These are phyloP conservation scores for Proisotoma minuta DNA, from an alignment of 2,888 invertebrate species.

Conservation along the genomic window DNA sequence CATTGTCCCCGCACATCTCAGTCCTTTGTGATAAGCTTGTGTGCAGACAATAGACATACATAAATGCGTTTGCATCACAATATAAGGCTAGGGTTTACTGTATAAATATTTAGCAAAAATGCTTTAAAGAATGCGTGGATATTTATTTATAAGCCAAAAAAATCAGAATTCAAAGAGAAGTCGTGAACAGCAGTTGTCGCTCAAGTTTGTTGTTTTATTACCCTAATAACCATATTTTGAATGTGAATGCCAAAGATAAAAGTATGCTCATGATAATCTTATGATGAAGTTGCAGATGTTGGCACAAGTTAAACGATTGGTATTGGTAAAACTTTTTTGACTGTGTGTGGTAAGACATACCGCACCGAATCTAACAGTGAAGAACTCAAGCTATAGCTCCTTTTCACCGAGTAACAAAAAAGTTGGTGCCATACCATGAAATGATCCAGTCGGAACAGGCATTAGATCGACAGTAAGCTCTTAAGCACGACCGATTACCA, in stretches of 20 bases:
- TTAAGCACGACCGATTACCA: constrained; percentile 24
- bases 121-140: no score
- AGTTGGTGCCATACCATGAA: neutral
- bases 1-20: no score
- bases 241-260: constrained; percentile 4
- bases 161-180: neutral
- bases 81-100: no score
- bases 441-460: neutral
- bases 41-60: no score
- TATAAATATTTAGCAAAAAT: no score
- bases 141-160: no score
- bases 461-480: neutral
- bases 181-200: neutral
- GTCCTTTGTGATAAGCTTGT: no score
- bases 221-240: constrained; percentile 17
- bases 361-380: constrained; percentile 16
- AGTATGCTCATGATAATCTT: neutral
- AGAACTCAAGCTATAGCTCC: neutral
- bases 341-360: constrained; percentile 15
- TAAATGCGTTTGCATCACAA: no score
- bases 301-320: neutral
- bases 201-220: constrained; percentile 15
- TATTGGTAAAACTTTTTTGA: neutral
- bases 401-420: neutral
- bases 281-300: constrained; percentile 1